A percentile compares a stretch with the other conserved stretches of the same genome.
Conservation (phyloP, 2,113 vertebrate species). For the Bombycilla garrulus region DNA sequence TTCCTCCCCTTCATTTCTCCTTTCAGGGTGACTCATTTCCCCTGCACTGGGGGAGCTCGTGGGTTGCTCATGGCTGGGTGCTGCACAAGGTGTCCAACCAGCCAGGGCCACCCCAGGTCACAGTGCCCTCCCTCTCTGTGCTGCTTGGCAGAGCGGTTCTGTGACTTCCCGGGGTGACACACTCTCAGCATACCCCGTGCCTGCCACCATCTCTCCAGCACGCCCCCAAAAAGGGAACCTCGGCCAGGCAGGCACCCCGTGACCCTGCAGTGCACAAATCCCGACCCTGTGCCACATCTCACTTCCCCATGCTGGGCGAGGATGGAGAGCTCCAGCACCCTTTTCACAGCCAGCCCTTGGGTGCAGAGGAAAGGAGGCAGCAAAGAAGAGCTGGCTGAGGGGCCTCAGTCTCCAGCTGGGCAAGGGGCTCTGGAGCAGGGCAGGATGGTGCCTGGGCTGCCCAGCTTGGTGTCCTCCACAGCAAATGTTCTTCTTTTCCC, state of each 20-base stretch:
- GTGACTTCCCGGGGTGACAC: neutral
- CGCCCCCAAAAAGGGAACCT: neutral
- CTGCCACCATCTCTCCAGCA: neutral
- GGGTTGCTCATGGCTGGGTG: neutral
- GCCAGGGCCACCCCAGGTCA: neutral
- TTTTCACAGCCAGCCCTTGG: neutral
- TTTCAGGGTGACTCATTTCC: slow-evolving; percentile 50
- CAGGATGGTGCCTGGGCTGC: neutral
- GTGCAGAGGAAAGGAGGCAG: neutral
- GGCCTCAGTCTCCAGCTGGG: neutral
- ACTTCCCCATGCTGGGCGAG: neutral
- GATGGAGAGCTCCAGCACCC: neutral
- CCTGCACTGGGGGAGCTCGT: neutral
- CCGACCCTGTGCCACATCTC: neutral
- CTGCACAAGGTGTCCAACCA: neutral
- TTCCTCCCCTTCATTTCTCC: neutral
- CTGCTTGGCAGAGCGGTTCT: neutral
- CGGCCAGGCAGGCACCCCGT: rapidly evolving
- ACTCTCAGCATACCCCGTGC: rapidly evolving
- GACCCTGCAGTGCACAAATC: neutral
- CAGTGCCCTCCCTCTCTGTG: neutral
- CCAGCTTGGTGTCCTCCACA: neutral
- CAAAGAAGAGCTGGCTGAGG: rapidly evolving
- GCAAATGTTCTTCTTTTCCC: neutral
- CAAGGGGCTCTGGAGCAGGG: rapidly evolving